Conservation (phyloP, 53 echinoderm and acorn worm species). For the Antedon mediterranea region DNA sequence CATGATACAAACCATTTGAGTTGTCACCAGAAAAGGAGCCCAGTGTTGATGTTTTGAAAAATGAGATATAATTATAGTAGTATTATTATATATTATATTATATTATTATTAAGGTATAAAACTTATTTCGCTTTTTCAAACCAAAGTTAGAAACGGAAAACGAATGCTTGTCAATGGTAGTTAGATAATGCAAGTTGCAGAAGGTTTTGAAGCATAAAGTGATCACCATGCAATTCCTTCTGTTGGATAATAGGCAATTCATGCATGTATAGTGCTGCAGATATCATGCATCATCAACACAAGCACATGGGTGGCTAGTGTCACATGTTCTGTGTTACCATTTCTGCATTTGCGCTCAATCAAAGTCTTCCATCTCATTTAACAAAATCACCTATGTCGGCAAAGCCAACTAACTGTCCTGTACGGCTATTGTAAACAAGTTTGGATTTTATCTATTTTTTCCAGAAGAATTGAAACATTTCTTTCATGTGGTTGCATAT, state of each 20-base stretch:
- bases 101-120: too few species aligned
- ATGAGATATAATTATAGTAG: too few species aligned
- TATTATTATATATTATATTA: too few species aligned
- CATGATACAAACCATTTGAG: too few species aligned
- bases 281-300: slow-evolving; percentile 15
- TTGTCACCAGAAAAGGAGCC: too few species aligned
- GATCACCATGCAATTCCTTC: not conserved
- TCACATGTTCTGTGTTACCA: not conserved
- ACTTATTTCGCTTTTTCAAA: too few species aligned
- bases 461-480: not conserved
- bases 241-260: slow-evolving; percentile 10
- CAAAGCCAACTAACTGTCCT: slow-evolving; percentile 21
- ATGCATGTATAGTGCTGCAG: slow-evolving; percentile 3
- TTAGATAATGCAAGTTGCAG: too few species aligned
- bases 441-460: slow-evolving; percentile 3
- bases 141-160: too few species aligned
- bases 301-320: slow-evolving; percentile 11
- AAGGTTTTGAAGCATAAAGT: slow-evolving; percentile 3
- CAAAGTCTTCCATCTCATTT: slow-evolving; percentile 18
- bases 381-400: slow-evolving; percentile 3
- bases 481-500: not conserved
- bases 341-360: slow-evolving; percentile 1
- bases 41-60: too few species aligned
- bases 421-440: slow-evolving; percentile 13
- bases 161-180: too few species aligned